Percentiles rank a stretch among this genome's conserved stretches.
These are phyloP conservation scores for Leptestheria dahalacensis DNA, from an alignment of 1,140 invertebrate genomes.

Conservation along the genomic window DNA sequence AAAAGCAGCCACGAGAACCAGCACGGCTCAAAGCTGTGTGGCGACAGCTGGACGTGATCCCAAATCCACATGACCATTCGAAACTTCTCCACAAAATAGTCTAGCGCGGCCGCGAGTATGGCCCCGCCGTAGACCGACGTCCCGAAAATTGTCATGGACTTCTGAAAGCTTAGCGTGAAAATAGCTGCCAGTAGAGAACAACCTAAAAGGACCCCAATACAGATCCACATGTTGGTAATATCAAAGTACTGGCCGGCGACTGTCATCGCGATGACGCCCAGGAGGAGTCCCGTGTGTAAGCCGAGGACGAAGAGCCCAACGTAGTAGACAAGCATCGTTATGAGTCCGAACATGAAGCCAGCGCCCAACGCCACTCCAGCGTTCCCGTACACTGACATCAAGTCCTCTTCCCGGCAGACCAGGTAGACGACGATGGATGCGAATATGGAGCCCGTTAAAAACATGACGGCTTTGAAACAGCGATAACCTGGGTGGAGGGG, in stretches of 20 bases:
- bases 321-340: constrained; percentile 66
- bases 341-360: constrained; percentile 58
- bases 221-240: constrained; percentile 43
- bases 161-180: constrained; percentile 55
- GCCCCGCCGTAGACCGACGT: constrained; percentile 59
- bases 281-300: constrained; percentile 56
- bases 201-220: constrained; percentile 46
- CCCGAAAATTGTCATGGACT: constrained; percentile 44
- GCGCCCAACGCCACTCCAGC: constrained; percentile 54
- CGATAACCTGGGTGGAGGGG: constrained; percentile 54
- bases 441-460: constrained; percentile 73
- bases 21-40: constrained; percentile 39
- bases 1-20: constrained; percentile 62
- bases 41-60: constrained; percentile 31
- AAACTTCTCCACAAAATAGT: constrained; percentile 60
- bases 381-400: constrained; percentile 56
- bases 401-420: constrained; percentile 56
- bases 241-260: constrained; percentile 37
- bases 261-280: constrained; percentile 41
- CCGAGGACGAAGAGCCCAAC: constrained; percentile 68
- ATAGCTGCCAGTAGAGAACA: constrained; percentile 51
- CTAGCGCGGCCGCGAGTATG: constrained; percentile 48
- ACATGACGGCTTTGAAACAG: constrained; percentile 79
- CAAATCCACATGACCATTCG: constrained; percentile 52
- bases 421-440: constrained; percentile 60